Percentiles rank a stretch among this genome's conserved stretches.
These are phyloP conservation scores for Idris sp. DNA, from an alignment of 1,140 invertebrate species.

Conservation along the genomic window DNA sequence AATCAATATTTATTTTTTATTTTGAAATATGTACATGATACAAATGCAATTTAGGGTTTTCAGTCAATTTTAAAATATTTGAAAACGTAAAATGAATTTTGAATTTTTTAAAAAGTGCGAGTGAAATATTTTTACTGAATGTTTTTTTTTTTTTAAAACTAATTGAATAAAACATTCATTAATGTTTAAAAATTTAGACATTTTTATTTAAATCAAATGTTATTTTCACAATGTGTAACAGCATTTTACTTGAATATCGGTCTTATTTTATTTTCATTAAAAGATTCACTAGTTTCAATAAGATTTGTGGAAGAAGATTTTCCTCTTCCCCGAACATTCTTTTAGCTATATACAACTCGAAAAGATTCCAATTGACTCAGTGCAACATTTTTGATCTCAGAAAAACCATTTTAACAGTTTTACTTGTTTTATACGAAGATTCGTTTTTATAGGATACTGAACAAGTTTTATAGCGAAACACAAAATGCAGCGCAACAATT, in stretches of 20 bases:
- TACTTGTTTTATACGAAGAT: slow-evolving; percentile 23
- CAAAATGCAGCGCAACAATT: slow-evolving; percentile 26
- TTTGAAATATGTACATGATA: too few relatives aligned
- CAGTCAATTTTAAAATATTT: too few relatives aligned
- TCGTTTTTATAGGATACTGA: slow-evolving; percentile 36
- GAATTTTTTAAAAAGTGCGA: too few relatives aligned
- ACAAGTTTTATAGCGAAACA: slow-evolving; percentile 29
- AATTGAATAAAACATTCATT: too few relatives aligned
- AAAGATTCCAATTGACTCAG: slow-evolving; percentile 38
- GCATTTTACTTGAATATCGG: neutral
- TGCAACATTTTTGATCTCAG: slow-evolving; percentile 36
- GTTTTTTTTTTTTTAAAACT: too few relatives aligned
- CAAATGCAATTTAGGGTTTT: too few relatives aligned
- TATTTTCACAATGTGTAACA: neutral
- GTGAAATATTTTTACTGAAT: too few relatives aligned
- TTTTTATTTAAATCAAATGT: too few relatives aligned
- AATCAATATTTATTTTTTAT: too few relatives aligned
- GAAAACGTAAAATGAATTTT: too few relatives aligned
- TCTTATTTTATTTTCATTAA: slow-evolving; percentile 28
- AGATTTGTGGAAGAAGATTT: slow-evolving; percentile 29
- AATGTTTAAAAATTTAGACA: too few relatives aligned
- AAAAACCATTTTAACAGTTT: slow-evolving; percentile 37
- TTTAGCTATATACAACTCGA: slow-evolving; percentile 13
- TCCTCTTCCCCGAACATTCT: slow-evolving; percentile 19
- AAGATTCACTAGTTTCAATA: slow-evolving; percentile 21